Conservation (phyloP, 1,140 invertebrate genomes). For the Pomacea maculata region DNA sequence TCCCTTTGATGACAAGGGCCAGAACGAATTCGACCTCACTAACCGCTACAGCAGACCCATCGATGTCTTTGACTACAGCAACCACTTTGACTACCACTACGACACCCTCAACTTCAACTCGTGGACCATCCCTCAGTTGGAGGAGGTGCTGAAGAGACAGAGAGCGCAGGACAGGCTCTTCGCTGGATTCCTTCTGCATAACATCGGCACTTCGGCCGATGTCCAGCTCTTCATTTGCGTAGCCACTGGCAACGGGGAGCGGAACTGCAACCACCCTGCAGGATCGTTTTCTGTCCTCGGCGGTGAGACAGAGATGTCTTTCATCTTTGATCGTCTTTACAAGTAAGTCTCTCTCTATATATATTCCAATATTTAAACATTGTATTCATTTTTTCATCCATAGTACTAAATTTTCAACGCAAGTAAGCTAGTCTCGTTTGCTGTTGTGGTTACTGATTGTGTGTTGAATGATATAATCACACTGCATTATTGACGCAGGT, state of each 20-base stretch:
- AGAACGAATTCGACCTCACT: slow-evolving; percentile 23
- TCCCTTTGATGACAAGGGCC: slow-evolving; percentile 22
- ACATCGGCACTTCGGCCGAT: slow-evolving; percentile 28
- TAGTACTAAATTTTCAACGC: background rate
- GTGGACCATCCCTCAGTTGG: slow-evolving; percentile 27
- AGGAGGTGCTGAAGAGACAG: slow-evolving; percentile 14
- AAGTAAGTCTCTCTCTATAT: background rate
- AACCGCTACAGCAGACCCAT: slow-evolving; percentile 17
- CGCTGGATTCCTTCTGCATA: slow-evolving; percentile 30
- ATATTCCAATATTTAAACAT: background rate
- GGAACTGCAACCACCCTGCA: slow-evolving; percentile 25
- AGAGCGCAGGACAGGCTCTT: slow-evolving; percentile 24
- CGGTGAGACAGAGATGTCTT: slow-evolving; percentile 32
- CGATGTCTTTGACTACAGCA: slow-evolving; percentile 31
- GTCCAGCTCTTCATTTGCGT: slow-evolving; percentile 28
- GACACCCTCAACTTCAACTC: slow-evolving; percentile 25
- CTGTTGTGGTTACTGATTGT: background rate
- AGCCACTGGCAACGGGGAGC: slow-evolving; percentile 1
- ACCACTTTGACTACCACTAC: slow-evolving; percentile 29
- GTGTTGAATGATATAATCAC: background rate
- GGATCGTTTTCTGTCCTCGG: slow-evolving; percentile 32
- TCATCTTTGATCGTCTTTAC: slow-evolving; percentile 28
- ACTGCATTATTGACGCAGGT: background rate
- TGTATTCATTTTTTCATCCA: background rate
- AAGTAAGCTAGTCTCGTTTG: background rate